Evolutionary conservation across 2,113 vertebrate genomes (phyloP).

Genomic region (Corythornis madagascariensis): DNA sequence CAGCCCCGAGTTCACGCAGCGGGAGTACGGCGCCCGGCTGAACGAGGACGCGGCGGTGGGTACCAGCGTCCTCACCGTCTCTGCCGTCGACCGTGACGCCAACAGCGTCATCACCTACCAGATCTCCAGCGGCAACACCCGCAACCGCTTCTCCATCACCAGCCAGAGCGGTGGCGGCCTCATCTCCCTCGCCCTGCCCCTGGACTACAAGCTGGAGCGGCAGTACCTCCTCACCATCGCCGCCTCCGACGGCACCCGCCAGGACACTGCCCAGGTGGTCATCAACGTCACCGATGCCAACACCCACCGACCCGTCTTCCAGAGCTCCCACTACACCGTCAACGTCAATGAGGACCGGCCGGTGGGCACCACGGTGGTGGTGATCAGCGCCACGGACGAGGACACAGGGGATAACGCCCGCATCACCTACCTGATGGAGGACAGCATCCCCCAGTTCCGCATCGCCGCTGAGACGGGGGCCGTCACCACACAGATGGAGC

Average conservation of each 20-base stretch:
- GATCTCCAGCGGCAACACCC: slow-evolving; percentile 93
- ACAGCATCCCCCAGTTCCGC: slow-evolving; percentile 95
- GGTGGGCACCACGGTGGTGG: slow-evolving; percentile 87
- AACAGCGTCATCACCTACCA: slow-evolving; percentile 96
- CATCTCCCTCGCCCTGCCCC: slow-evolving; percentile 88
- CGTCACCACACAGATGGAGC: slow-evolving; percentile 90
- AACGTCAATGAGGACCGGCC: slow-evolving; percentile 91
- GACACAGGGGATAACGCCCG: slow-evolving; percentile 93
- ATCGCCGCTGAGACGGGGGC: slow-evolving; percentile 88
- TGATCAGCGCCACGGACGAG: slow-evolving; percentile 95
- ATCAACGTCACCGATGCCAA: slow-evolving; percentile 95
- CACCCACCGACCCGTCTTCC: slow-evolving; percentile 94
- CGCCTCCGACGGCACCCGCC: slow-evolving; percentile 88
- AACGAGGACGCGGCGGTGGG: slow-evolving; percentile 93
- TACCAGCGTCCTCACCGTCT: slow-evolving; percentile 92
- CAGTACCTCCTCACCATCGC: slow-evolving; percentile 90
- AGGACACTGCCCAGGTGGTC: slow-evolving; percentile 87
- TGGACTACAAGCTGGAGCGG: slow-evolving; percentile 96
- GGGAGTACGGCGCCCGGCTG: slow-evolving; percentile 86
- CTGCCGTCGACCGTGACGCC: slow-evolving; percentile 89
- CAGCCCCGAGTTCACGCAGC: slow-evolving; percentile 91
- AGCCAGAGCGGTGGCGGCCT: slow-evolving; percentile 93
- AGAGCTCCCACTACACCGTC: slow-evolving; percentile 96
- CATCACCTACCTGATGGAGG: slow-evolving; percentile 96
- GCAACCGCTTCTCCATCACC: slow-evolving; percentile 96